A percentile compares a stretch with the other conserved stretches of the same genome.
phyloP scores from a whole-genome alignment of 2,113 vertebrate genomes.

The Tetrao urogallus region DNA sequence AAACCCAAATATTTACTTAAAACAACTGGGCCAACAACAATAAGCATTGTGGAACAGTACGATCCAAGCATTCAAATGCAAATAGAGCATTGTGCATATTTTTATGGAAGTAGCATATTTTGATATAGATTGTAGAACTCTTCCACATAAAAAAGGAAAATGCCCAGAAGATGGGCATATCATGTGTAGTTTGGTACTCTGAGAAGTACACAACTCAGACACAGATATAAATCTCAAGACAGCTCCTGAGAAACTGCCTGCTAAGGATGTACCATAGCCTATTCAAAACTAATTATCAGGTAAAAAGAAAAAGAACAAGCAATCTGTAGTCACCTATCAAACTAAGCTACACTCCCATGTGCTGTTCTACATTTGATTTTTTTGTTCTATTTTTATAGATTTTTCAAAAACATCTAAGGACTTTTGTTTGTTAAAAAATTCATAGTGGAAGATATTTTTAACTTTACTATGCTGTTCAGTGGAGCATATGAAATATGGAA shows the following conservation, averaged over 20 bases:
- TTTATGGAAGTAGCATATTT: neutral
- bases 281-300: neutral
- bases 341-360: neutral
- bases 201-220: neutral
- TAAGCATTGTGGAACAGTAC: neutral
- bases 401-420: conserved; percentile 30
- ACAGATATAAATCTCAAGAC: neutral
- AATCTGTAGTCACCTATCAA: neutral
- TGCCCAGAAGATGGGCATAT: neutral
- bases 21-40: neutral
- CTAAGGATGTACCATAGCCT: neutral
- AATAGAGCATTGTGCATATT: neutral
- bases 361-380: neutral
- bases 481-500: neutral
- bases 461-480: neutral
- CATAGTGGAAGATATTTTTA: conserved; percentile 45
- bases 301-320: neutral
- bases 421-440: conserved; percentile 56
- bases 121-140: neutral
- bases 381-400: conserved; percentile 28
- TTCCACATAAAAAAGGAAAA: neutral
- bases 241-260: neutral
- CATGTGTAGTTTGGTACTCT: neutral
- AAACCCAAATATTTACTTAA: conserved; percentile 32
- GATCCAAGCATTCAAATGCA: neutral